These are phyloP conservation scores for Megaceryle maxima DNA, from an alignment of 2,113 vertebrate genomes.

Conservation along the genomic window DNA sequence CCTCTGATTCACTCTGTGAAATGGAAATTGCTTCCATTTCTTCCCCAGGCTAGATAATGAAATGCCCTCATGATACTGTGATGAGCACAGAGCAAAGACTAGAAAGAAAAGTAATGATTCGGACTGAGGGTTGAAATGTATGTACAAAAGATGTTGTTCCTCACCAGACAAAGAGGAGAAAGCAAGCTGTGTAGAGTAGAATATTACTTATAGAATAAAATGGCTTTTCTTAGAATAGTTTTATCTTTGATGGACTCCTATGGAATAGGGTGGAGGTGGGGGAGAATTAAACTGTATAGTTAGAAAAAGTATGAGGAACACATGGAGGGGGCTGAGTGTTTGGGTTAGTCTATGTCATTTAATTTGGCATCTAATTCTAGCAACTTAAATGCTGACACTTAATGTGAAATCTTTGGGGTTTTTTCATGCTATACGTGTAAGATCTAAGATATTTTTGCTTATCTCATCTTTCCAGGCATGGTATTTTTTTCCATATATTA, in stretches of 20 bases:
- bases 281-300: neutral
- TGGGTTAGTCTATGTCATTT: neutral
- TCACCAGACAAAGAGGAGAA: neutral
- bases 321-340: neutral
- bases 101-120: neutral
- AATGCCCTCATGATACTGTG: neutral
- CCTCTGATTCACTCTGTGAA: neutral
- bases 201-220: neutral
- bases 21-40: neutral
- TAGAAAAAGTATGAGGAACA: neutral
- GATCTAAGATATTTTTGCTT: neutral
- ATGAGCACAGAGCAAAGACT: neutral
- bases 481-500: no score
- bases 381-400: neutral
- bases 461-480: neutral
- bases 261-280: neutral
- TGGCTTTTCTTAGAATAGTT: neutral
- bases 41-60: neutral
- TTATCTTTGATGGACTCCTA: neutral
- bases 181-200: neutral
- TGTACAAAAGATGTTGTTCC: neutral
- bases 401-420: neutral
- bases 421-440: neutral
- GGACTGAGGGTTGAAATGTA: neutral
- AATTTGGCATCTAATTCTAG: neutral